Conservation (phyloP, 2,888 invertebrate species). For the Nezara viridula region DNA sequence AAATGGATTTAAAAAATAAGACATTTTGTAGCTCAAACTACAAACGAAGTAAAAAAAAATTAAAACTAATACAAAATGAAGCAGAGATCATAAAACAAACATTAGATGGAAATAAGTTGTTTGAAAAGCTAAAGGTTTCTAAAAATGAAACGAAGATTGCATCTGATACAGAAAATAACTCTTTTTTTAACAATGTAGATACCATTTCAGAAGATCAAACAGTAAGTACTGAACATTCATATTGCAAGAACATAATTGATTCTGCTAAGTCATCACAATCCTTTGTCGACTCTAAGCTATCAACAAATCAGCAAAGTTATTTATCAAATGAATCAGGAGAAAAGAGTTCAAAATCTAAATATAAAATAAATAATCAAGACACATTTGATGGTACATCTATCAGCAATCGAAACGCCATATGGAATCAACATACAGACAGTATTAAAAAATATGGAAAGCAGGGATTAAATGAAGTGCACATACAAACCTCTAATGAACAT, state of each 20-base stretch:
- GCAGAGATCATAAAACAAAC: background rate
- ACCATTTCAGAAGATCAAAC: background rate
- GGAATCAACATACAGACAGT: background rate
- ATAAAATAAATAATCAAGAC: background rate
- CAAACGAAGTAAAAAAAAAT: background rate
- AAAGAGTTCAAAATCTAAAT: background rate
- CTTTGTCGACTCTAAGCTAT: background rate
- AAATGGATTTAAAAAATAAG: background rate
- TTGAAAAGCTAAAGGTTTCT: background rate
- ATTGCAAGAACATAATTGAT: background rate
- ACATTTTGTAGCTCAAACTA: background rate
- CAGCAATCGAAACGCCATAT: background rate
- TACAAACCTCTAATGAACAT: background rate
- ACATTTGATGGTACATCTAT: slow-evolving; percentile 10
- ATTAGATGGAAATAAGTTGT: background rate
- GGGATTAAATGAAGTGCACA: background rate
- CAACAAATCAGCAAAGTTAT: background rate
- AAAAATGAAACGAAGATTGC: background rate
- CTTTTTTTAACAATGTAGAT: background rate
- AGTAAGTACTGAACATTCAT: background rate
- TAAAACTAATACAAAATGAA: slow-evolving; percentile 10
- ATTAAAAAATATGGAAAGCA: background rate
- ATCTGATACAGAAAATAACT: background rate
- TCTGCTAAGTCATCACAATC: background rate
- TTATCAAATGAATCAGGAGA: background rate